phyloP scores from a whole-genome alignment of 2,797 vertebrate species.

The Limosa lapponica region DNA sequence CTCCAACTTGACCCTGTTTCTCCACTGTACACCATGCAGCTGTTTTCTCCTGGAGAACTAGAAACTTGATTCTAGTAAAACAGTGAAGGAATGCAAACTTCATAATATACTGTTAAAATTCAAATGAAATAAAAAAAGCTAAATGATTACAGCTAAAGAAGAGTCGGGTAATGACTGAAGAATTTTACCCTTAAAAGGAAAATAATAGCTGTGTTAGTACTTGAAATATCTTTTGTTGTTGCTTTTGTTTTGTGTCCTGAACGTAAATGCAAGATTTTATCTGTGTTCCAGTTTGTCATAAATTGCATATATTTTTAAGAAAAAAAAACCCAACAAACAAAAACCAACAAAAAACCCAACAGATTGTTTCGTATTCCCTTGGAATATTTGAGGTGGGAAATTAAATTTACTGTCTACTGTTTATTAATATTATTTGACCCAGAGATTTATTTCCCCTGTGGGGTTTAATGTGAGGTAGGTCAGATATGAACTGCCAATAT shows the following conservation, averaged over 20 bases:
- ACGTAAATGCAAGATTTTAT: not conserved
- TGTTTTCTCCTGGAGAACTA: not conserved
- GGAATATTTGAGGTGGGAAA: not conserved
- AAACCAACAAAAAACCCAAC: no score
- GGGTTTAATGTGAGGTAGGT: not conserved
- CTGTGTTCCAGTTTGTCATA: not conserved
- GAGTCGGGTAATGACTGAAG: not conserved
- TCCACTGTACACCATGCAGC: rapidly evolving
- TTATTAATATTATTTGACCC: not conserved
- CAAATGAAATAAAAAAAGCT: not conserved
- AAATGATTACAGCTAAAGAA: not conserved
- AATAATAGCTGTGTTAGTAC: not conserved
- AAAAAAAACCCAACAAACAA: not conserved
- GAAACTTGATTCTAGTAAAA: not conserved
- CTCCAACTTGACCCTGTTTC: no score
- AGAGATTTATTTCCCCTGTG: not conserved
- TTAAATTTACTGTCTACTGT: not conserved
- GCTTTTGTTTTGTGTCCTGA: not conserved
- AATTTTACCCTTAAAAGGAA: not conserved
- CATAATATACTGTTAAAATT: not conserved
- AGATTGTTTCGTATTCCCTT: not conserved
- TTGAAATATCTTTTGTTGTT: not conserved
- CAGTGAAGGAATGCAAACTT: not conserved
- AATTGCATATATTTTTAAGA: not conserved
- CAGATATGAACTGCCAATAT: not conserved